These are phyloP conservation scores for Eutrigla gurnardus DNA, from an alignment of 2,797 vertebrate genomes.

Conservation along the genomic window DNA sequence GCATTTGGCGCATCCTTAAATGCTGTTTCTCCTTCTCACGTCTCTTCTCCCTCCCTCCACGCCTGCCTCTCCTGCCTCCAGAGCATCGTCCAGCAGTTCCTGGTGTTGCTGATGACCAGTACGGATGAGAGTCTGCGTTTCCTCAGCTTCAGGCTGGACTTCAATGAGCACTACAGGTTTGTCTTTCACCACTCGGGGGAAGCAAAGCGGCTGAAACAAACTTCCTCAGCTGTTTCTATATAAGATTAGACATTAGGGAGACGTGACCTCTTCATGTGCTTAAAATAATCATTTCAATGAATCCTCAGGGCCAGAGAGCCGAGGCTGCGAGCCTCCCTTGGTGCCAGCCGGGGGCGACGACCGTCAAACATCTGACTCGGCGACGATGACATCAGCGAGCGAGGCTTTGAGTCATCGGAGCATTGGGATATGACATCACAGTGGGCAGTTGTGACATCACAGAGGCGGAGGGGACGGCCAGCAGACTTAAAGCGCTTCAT, in stretches of 20 bases:
- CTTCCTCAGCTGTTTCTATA: too few relatives aligned
- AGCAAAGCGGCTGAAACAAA: too few relatives aligned
- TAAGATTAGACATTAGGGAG: too few relatives aligned
- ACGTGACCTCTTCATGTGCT: not conserved
- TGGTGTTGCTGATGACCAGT: constrained; percentile 93
- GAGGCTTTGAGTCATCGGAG: constrained; percentile 20
- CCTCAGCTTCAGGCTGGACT: constrained; percentile 97
- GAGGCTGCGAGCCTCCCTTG: constrained; percentile 91
- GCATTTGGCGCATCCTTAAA: not conserved
- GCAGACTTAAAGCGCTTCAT: constrained; percentile 15
- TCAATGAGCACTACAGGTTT: constrained; percentile 95
- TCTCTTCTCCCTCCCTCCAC: not conserved
- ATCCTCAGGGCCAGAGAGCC: constrained; percentile 91
- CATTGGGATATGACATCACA: constrained; percentile 17
- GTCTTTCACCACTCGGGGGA: not conserved
- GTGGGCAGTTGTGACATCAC: constrained; percentile 33
- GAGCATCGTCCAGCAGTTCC: constrained; percentile 97
- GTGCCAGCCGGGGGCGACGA: constrained; percentile 87
- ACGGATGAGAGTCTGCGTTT: constrained; percentile 95
- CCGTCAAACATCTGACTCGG: constrained; percentile 88
- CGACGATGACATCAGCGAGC: not conserved
- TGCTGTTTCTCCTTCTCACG: not conserved
- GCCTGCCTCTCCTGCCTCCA: constrained; percentile 56
- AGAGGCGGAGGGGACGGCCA: constrained; percentile 10
- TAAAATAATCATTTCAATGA: not conserved